These are phyloP conservation scores for Empis livida DNA, from an alignment of 2,888 invertebrate genomes.

Conservation along the genomic window DNA sequence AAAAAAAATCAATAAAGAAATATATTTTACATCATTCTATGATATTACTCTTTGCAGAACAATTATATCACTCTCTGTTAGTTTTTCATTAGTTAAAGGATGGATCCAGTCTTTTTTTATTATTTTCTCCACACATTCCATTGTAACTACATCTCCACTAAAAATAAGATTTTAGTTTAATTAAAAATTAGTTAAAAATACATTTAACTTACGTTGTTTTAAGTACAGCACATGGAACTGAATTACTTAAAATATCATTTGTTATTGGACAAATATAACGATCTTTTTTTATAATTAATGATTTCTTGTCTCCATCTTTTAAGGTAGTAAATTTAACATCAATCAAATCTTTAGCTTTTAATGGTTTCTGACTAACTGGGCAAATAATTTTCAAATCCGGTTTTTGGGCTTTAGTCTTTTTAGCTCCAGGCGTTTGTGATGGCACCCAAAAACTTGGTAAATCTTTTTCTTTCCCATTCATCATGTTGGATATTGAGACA, in stretches of 20 bases:
- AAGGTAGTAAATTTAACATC: slow-evolving; percentile 85
- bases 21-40: slow-evolving; percentile 1
- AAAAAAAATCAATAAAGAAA: neutral
- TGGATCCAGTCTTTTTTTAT: slow-evolving; percentile 95
- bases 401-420: slow-evolving; percentile 53
- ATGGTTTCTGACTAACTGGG: slow-evolving; percentile 70
- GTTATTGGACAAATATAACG: slow-evolving; percentile 97
- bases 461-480: slow-evolving; percentile 60
- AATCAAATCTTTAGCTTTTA: slow-evolving; percentile 86
- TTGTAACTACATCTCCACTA: slow-evolving; percentile 89
- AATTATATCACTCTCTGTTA: slow-evolving; percentile 87
- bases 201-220: slow-evolving; percentile 63
- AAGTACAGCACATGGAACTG: slow-evolving; percentile 86
- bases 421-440: slow-evolving; percentile 78
- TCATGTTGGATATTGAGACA: slow-evolving; percentile 64
- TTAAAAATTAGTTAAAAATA: neutral
- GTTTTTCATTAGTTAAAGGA: slow-evolving; percentile 73
- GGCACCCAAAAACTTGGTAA: slow-evolving; percentile 97
- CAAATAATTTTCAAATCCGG: slow-evolving; percentile 55
- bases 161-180: too few relatives aligned
- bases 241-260: slow-evolving; percentile 88
- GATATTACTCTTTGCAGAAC: slow-evolving; percentile 62
- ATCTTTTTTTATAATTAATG: slow-evolving; percentile 76
- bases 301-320: slow-evolving; percentile 75
- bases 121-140: slow-evolving; percentile 92